Evolutionary conservation across 2,113 vertebrate species (phyloP), one percentile per base, ranked within the genome.

Genomic region (Microcebus murinus): DNA sequence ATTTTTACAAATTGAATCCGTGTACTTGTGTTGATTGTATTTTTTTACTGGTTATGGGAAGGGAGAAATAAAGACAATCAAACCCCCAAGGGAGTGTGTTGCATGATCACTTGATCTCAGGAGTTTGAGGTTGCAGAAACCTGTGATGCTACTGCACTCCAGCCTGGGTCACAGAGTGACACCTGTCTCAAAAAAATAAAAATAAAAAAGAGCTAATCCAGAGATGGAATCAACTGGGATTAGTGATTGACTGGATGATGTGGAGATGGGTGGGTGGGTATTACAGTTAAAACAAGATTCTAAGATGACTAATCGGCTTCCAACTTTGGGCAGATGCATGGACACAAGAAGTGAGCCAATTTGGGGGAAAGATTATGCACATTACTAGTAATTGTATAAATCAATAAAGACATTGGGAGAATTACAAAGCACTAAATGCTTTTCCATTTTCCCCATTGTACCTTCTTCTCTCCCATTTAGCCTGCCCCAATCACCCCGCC

Each of bases 41-140:
- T 87, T 94, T 97, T 91, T 68, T 59, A 97, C 95, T 76, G 87
- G 90, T 90, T 90, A 34, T 95, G 95, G 86, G 61, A 97, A 94
- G 55, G 70, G 81, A 87, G 18, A 96, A 96, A 97, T 86, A 97
- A 97, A 42, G 57, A 52, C 15, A 29, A 65, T 90, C 29, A 85
- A 84, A 91, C 20, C 76, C 55, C 55, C 34, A n/a, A 48, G n/a
- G 5, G 42, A 57, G 7, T 29, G 1, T 52, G 77, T 50, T 74
- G n/a, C 25, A 82, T 95, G 45, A 45, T 45, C 45, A 8, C 45
- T 45, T 8, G 8, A 45, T 1, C 45, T 8, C 45, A 45, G 45
- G 45, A 8, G 45, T 45, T 45, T 45, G 45, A 45, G 45, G 45
- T 45, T 45, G 45, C 45, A 45, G 45, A 8, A 45, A 45, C 7